phyloP scores from a whole-genome alignment of 1,140 invertebrate genomes.

The Bombus polaris region DNA sequence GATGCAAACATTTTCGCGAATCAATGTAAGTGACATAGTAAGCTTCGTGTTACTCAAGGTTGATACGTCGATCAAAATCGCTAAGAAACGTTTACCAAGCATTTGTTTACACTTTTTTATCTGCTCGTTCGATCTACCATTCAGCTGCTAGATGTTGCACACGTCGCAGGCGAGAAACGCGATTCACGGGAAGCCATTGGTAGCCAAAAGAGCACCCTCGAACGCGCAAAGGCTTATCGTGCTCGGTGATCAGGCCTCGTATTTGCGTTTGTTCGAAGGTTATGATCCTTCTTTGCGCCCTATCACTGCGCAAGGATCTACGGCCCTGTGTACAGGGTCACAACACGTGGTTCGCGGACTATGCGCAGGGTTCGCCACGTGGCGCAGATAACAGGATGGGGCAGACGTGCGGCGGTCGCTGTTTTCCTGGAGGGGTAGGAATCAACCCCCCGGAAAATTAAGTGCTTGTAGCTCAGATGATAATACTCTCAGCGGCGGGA shows the following conservation, averaged over 20 bases:
- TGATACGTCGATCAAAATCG: too few relatives aligned
- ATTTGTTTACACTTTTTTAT: constrained; percentile 1
- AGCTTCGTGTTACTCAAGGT: too few relatives aligned
- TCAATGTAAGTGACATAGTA: too few relatives aligned
- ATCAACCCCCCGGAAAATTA: constrained; percentile 83
- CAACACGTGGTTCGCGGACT: constrained; percentile 76
- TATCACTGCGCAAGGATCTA: constrained; percentile 72
- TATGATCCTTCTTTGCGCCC: constrained; percentile 76
- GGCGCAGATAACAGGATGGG: constrained; percentile 79
- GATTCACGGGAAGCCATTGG: constrained; percentile 24
- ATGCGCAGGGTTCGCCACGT: constrained; percentile 76
- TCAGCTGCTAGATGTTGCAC: too few relatives aligned
- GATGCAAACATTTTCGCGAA: too few relatives aligned
- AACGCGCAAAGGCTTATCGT: constrained; percentile 57
- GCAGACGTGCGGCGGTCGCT: constrained; percentile 65
- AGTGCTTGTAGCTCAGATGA: constrained; percentile 80
- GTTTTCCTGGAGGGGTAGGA: constrained; percentile 68
- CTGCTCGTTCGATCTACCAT: background rate
- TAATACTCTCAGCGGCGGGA: constrained; percentile 71
- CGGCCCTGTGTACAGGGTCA: constrained; percentile 60
- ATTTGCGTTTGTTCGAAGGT: constrained; percentile 79
- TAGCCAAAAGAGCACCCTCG: constrained; percentile 50
- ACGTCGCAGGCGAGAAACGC: constrained; percentile 53
- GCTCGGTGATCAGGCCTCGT: constrained; percentile 59
- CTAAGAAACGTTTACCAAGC: background rate